These are phyloP conservation scores for Drosophila rellima DNA, from an alignment of 2,888 invertebrate species.

Conservation along the genomic window DNA sequence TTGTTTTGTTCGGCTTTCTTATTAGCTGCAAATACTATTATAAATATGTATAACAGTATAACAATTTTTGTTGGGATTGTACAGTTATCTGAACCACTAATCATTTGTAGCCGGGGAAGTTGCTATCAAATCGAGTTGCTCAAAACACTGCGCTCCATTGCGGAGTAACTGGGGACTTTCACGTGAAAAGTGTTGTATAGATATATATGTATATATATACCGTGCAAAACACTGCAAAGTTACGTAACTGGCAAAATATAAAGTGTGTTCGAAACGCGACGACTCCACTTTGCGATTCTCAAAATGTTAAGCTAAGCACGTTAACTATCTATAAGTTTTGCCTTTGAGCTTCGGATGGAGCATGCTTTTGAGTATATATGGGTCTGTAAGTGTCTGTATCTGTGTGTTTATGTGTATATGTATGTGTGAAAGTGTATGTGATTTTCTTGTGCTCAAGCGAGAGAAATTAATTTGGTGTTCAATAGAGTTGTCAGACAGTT, in stretches of 20 bases:
- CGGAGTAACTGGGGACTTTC: conserved; percentile 10
- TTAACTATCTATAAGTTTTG: conserved; percentile 6
- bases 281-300: conserved; percentile 42
- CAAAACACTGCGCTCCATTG: conserved; percentile 67
- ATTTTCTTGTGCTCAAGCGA: conserved; percentile 45
- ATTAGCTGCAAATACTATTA: conserved; percentile 54
- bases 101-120: conserved; percentile 86
- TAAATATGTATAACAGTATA: conserved; percentile 66
- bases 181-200: conserved; percentile 10
- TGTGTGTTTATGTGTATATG: neutral
- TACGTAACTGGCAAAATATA: conserved; percentile 3
- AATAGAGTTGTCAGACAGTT: conserved; percentile 74
- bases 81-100: conserved; percentile 78
- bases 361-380: conserved; percentile 9
- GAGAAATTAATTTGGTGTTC: conserved; percentile 44
- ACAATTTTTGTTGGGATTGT: conserved; percentile 32
- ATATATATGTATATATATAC: neutral
- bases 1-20: neutral
- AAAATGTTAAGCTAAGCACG: conserved; percentile 12
- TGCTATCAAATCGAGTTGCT: conserved; percentile 84
- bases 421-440: conserved; percentile 9
- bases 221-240: neutral
- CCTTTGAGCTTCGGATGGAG: conserved; percentile 20
- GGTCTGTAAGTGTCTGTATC: conserved; percentile 8
- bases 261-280: conserved; percentile 6